A percentile compares a stretch with the other conserved stretches of the same genome.
phyloP scores from a whole-genome alignment of 2,797 vertebrate genomes.

The Acanthornis magna region DNA sequence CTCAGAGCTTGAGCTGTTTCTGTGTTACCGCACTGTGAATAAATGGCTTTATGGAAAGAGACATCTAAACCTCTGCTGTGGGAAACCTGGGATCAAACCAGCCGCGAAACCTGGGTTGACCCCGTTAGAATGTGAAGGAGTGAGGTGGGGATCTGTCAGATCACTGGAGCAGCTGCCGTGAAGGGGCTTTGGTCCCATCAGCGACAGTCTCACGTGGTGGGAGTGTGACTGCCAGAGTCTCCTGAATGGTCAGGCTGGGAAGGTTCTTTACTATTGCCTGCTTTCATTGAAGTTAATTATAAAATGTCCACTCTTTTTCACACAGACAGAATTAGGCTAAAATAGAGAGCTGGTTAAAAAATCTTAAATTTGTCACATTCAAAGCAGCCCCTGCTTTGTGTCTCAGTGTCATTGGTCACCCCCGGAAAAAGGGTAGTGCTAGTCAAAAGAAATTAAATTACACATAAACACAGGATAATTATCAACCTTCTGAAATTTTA shows the following conservation, averaged over 20 bases:
- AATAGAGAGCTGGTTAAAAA: not conserved
- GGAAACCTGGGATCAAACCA: not conserved
- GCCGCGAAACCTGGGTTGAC: not conserved
- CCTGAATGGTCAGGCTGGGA: not conserved
- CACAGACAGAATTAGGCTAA: not conserved
- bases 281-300: not conserved
- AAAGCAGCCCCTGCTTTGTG: not conserved
- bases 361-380: not conserved
- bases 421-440: not conserved
- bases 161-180: not conserved
- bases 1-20: not conserved
- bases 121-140: not conserved
- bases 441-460: not conserved
- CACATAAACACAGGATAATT: not conserved
- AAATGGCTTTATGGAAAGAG: not conserved
- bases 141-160: rapidly evolving
- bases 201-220: not conserved
- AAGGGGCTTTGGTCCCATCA: not conserved
- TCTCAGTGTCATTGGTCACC: not conserved
- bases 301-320: not conserved
- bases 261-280: not conserved
- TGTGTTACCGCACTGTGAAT: rapidly evolving
- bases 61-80: not conserved
- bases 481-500: not conserved
- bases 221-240: not conserved